Percentiles rank a stretch among this genome's conserved stretches.
Evolutionary conservation across 2,113 vertebrate species (phyloP).

Genomic region (Psophia crepitans): DNA sequence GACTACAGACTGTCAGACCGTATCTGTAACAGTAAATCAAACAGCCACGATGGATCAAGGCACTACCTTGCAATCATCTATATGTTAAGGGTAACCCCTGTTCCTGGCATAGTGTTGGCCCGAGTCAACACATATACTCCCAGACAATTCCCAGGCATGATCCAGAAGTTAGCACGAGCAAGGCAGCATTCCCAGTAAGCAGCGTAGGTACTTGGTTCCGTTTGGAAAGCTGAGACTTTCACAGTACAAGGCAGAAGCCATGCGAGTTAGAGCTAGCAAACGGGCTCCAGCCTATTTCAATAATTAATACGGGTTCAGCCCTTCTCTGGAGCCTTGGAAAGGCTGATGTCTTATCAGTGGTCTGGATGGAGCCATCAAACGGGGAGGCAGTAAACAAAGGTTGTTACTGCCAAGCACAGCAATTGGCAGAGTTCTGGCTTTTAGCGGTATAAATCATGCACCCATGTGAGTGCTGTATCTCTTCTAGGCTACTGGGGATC

Average conservation of each 20-base stretch:
- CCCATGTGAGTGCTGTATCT: not conserved
- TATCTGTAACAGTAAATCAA: not conserved
- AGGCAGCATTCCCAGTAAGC: not conserved
- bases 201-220: not conserved
- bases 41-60: not conserved
- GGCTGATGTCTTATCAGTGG: not conserved
- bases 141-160: not conserved
- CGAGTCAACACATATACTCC: not conserved
- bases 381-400: not conserved
- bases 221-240: not conserved
- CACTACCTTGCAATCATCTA: not conserved
- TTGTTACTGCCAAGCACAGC: not conserved
- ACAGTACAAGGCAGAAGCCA: not conserved
- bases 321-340: not conserved
- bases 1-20: not conserved
- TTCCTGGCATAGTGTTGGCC: not conserved
- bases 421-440: not conserved
- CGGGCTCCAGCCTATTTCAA: not conserved
- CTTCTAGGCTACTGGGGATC: not conserved
- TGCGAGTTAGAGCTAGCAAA: not conserved
- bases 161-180: not conserved
- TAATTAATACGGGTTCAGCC: not conserved
- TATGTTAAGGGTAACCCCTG: not conserved
- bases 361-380: not conserved
- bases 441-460: not conserved